Evolutionary conservation across 2,113 vertebrate genomes (phyloP).

Genomic region (Rhadina sibilatrix): DNA sequence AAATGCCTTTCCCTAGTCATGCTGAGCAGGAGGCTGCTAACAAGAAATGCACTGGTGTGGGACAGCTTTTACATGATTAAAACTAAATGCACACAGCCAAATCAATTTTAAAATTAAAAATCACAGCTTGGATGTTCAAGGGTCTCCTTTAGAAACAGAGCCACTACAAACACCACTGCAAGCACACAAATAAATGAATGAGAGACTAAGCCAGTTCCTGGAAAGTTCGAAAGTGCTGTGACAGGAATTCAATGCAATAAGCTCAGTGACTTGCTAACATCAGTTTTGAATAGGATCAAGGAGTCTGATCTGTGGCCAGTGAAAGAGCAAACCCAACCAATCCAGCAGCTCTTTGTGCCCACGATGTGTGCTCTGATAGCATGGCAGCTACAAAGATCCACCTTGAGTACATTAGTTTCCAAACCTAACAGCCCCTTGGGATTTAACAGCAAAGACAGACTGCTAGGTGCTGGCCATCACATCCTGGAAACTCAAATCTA

Average conservation of each 20-base stretch:
- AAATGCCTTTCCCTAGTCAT: neutral
- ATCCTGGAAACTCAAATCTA: neutral
- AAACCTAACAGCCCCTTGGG: neutral
- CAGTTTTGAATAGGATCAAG: neutral
- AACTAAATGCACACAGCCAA: neutral
- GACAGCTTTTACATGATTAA: neutral
- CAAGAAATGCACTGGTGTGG: neutral
- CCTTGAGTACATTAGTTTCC: neutral
- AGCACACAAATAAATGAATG: neutral
- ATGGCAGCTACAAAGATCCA: neutral
- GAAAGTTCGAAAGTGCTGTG: neutral
- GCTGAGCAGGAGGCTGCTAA: neutral
- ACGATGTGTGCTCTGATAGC: rapidly evolving
- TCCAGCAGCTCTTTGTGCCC: neutral
- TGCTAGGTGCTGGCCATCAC: neutral
- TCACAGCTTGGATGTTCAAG: neutral
- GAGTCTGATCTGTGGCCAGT: neutral
- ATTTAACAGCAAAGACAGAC: neutral
- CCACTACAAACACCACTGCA: neutral
- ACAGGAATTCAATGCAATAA: neutral
- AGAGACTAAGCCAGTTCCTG: neutral
- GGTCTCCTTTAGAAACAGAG: neutral
- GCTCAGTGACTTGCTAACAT: neutral
- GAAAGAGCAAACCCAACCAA: neutral
- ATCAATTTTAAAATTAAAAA: neutral